A percentile compares a stretch with the other conserved stretches of the same genome.
phyloP scores from a whole-genome alignment of 2,113 vertebrate species.

The Halcyon malimbica region DNA sequence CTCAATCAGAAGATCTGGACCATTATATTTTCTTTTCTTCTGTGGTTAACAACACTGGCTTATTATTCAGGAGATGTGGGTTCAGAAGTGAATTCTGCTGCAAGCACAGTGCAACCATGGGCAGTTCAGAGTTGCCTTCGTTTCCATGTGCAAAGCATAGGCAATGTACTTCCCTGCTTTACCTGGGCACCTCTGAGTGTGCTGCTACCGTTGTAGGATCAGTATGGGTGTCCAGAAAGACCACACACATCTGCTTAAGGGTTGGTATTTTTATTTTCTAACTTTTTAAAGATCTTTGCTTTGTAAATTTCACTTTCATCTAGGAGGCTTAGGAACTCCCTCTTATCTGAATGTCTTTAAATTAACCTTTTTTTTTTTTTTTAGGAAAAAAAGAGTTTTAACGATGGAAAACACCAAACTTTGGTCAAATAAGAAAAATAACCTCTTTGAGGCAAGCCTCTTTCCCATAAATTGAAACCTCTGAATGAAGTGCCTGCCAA shows the following conservation, averaged over 20 bases:
- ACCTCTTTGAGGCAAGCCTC: conserved; percentile 67
- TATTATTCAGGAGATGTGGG: neutral
- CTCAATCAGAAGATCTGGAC: neutral
- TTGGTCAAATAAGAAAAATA: conserved; percentile 71
- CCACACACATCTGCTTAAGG: neutral
- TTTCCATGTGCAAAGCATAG: neutral
- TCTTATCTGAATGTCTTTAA: conserved; percentile 13
- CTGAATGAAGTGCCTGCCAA: conserved; percentile 60
- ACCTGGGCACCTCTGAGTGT: neutral
- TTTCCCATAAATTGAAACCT: conserved; percentile 69
- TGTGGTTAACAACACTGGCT: neutral
- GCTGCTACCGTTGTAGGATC: neutral
- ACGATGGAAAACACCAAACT: conserved; percentile 62
- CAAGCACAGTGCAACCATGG: neutral
- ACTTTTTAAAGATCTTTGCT: neutral
- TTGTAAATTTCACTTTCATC: neutral
- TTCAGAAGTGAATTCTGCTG: neutral
- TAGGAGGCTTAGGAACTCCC: neutral
- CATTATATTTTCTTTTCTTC: neutral
- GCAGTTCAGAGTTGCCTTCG: neutral
- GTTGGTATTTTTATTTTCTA: neutral
- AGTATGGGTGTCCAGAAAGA: neutral
- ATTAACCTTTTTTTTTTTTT: neutral
- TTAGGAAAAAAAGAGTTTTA: neutral
- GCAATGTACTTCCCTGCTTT: neutral